phyloP scores from a whole-genome alignment of 2,113 vertebrate species.

The Peromyscus maniculatus region DNA sequence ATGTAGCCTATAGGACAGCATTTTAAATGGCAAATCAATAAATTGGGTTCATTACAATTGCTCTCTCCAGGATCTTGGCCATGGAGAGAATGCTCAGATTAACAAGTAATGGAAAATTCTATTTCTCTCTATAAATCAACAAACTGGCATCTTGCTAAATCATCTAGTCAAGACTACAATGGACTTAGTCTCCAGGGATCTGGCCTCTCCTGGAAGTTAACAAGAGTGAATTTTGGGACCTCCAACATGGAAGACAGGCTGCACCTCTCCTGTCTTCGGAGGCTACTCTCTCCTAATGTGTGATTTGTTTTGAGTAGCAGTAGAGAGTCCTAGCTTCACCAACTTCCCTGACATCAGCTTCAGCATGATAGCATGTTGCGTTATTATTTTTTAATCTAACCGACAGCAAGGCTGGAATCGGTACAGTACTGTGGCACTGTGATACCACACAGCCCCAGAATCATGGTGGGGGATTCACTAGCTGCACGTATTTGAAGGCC shows the following conservation, averaged over 20 bases:
- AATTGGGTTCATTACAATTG: not conserved
- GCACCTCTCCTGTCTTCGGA: not conserved
- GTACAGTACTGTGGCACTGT: not conserved
- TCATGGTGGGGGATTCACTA: not conserved
- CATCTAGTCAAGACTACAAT: not conserved
- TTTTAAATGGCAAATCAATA: not conserved
- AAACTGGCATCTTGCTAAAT: not conserved
- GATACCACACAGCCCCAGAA: not conserved
- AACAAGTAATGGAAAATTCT: not conserved
- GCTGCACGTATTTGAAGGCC: not conserved
- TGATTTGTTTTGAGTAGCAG: not conserved
- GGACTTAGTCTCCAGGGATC: not conserved
- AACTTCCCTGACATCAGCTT: not conserved
- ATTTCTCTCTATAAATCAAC: conserved; percentile 10
- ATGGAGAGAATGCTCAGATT: not conserved
- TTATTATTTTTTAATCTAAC: not conserved
- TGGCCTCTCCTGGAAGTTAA: not conserved
- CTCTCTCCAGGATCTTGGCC: not conserved
- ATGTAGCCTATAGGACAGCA: not conserved
- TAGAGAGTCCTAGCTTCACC: not conserved
- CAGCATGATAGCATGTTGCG: no score
- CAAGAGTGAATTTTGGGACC: not conserved
- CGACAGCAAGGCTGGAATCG: not conserved
- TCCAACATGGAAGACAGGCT: no score
- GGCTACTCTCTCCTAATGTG: not conserved